These are phyloP conservation scores for Microplitis deprimator DNA, from an alignment of 2,888 invertebrate species.

Conservation along the genomic window DNA sequence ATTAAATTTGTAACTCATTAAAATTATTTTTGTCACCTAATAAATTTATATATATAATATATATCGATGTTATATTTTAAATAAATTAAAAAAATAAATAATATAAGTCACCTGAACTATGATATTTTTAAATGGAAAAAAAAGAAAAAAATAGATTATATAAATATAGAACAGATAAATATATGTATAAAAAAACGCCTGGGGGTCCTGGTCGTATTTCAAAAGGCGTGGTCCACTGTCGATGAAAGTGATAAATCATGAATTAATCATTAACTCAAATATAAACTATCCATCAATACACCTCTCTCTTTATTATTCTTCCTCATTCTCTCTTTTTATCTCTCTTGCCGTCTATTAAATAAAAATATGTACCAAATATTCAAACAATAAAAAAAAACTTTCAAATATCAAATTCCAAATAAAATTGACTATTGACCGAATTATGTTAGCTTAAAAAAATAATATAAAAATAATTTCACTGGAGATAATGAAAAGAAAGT, in stretches of 20 bases:
- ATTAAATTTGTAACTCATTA: too few relatives aligned
- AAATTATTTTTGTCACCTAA: too few relatives aligned
- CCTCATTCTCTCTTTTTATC: not conserved
- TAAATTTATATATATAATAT: too few relatives aligned
- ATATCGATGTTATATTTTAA: too few relatives aligned
- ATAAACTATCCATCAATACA: not conserved
- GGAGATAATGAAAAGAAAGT: not conserved
- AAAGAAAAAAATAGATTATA: not conserved
- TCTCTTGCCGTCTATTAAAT: not conserved
- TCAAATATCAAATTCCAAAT: not conserved
- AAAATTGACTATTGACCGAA: not conserved
- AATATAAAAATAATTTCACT: not conserved
- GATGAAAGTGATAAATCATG: constrained; percentile 1
- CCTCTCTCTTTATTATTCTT: not conserved
- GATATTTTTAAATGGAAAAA: not conserved
- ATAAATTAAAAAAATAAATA: too few relatives aligned
- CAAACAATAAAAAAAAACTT: not conserved
- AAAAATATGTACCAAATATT: not conserved
- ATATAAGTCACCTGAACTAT: not conserved
- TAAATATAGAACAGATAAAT: not conserved
- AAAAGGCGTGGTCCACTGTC: not conserved
- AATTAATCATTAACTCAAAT: not conserved
- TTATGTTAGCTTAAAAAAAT: not conserved
- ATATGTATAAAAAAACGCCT: not conserved
- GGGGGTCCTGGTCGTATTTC: not conserved